Percentiles rank a stretch among this genome's conserved stretches.
Evolutionary conservation across 2,797 vertebrate genomes (phyloP).

Genomic region (Lepilemur septentrionalis): DNA sequence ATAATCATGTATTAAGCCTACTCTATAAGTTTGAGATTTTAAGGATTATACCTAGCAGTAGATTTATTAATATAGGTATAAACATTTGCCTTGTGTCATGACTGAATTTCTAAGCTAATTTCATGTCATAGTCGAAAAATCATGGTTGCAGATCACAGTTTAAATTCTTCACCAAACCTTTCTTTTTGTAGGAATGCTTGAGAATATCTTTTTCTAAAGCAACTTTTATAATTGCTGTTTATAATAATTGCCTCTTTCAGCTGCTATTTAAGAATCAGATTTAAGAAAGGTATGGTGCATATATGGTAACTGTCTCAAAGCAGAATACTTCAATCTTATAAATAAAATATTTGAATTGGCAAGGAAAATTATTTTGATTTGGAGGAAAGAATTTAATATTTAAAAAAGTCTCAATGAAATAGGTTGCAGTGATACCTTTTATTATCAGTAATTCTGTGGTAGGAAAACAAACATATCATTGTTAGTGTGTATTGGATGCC

Average conservation of each 20-base stretch:
- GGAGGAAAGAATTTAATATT: neutral
- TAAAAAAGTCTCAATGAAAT: neutral
- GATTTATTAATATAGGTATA: neutral
- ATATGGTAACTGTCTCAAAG: neutral
- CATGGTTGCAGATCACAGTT: neutral
- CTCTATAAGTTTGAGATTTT: neutral
- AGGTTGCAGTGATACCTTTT: neutral
- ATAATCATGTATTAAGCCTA: neutral
- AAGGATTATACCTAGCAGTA: neutral
- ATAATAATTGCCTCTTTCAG: neutral
- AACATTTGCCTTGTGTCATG: neutral
- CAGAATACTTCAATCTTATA: neutral
- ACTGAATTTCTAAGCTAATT: neutral
- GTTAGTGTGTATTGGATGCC: neutral
- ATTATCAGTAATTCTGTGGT: neutral
- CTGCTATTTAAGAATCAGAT: constrained; percentile 33
- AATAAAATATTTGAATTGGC: constrained; percentile 16
- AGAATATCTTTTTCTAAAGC: neutral
- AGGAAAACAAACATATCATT: neutral
- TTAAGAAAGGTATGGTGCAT: neutral
- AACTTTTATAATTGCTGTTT: constrained; percentile 32
- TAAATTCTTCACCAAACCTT: neutral
- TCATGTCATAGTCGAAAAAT: neutral
- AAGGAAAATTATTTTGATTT: constrained; percentile 16
- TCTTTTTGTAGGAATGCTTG: neutral